Percentiles rank a stretch among this genome's conserved stretches.
phyloP scores from a whole-genome alignment of 2,113 vertebrate species.

The Gobio gobio region DNA sequence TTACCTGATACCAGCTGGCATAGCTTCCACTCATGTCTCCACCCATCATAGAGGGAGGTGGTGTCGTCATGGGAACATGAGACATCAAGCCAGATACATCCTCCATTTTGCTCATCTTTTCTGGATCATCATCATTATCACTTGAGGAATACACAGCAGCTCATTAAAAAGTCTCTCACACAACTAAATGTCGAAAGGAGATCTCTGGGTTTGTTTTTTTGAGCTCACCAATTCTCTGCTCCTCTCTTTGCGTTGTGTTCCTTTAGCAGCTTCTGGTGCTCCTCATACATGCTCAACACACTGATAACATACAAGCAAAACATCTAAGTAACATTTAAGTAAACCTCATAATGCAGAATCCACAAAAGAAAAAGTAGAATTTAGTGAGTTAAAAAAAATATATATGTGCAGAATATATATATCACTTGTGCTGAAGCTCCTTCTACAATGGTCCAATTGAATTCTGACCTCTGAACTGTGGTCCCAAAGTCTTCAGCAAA shows the following conservation, averaged over 20 bases:
- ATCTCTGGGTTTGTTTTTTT: not conserved
- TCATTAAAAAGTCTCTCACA: not conserved
- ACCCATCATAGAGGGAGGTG: conserved; percentile 72
- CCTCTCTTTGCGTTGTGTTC: conserved; percentile 74
- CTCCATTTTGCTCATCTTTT: conserved; percentile 74
- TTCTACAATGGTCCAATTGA: not conserved
- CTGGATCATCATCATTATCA: conserved; percentile 69
- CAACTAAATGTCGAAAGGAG: not conserved
- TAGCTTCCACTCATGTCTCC: conserved; percentile 71
- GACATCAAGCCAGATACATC: conserved; percentile 64
- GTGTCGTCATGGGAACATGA: conserved; percentile 69
- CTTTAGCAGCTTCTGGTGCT: conserved; percentile 82
- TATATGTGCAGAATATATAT: not conserved
- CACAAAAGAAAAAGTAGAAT: not conserved
- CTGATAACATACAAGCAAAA: conserved; percentile 63
- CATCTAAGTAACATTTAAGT: not conserved
- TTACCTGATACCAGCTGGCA: conserved; percentile 81
- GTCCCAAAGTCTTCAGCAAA: conserved; percentile 83
- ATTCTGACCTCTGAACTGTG: conserved; percentile 77
- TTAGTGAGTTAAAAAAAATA: not conserved
- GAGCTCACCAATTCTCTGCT: conserved; percentile 78
- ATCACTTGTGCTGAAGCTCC: not conserved
- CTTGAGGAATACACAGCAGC: conserved; percentile 50
- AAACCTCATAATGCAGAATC: not conserved
- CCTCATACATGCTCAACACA: conserved; percentile 79